Percentiles rank a stretch among this genome's conserved stretches.
Evolutionary conservation across 2,113 vertebrate species (phyloP).

Genomic region (Neopipo cinnamomea): DNA sequence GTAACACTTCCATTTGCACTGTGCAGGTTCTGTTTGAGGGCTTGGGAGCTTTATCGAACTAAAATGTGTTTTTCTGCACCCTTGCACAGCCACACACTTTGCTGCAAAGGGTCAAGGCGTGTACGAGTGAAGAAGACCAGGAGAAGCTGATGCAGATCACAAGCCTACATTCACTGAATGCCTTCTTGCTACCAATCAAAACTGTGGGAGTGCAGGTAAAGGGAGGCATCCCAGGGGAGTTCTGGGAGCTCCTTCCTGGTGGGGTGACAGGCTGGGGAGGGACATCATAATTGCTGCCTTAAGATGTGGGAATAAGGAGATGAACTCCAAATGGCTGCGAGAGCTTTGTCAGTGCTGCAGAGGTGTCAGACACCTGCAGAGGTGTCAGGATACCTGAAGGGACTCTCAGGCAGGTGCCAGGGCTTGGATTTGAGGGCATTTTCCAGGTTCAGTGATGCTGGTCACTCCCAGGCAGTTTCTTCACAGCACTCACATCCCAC

Average conservation of each 20-base stretch:
- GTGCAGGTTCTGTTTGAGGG: background rate
- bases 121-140: conserved; percentile 95
- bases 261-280: background rate
- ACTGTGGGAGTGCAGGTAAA: conserved; percentile 97
- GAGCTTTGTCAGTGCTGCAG: background rate
- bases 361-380: no score
- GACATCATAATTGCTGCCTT: background rate
- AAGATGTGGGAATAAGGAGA: background rate
- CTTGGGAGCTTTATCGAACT: background rate
- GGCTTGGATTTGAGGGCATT: background rate
- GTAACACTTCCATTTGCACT: background rate
- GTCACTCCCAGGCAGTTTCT: background rate
- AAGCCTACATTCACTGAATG: conserved; percentile 97
- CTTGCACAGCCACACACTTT: conserved; percentile 87
- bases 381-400: background rate
- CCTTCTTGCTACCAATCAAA: conserved; percentile 98
- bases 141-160: conserved; percentile 98
- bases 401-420: background rate
- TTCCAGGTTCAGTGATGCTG: background rate
- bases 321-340: background rate
- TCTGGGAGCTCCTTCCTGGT: background rate
- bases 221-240: background rate
- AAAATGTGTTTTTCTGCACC: background rate
- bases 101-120: conserved; percentile 96
- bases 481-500: background rate